These are phyloP conservation scores for Rotaria macrura DNA, from an alignment of 2,888 invertebrate species.

Conservation along the genomic window DNA sequence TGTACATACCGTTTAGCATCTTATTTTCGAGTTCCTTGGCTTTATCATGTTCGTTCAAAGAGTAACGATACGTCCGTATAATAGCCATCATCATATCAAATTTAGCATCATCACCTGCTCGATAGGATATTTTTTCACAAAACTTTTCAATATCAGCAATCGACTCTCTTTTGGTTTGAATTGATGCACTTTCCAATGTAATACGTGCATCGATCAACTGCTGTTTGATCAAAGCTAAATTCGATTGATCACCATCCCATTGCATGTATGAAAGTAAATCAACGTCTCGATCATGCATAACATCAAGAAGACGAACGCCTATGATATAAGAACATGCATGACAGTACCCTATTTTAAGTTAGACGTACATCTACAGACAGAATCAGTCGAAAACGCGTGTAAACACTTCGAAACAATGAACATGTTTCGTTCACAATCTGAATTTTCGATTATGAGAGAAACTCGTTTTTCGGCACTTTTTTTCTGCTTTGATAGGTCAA, in stretches of 20 bases:
- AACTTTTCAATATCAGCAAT: neutral
- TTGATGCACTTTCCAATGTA: neutral
- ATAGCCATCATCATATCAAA: neutral
- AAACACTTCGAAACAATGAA: too few species aligned
- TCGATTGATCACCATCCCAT: neutral
- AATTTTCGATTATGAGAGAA: too few species aligned
- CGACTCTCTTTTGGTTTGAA: neutral
- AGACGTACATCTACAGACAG: too few species aligned
- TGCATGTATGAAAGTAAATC: constrained; percentile 26
- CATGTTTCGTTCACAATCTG: too few species aligned
- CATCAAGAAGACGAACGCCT: neutral
- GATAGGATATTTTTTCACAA: neutral
- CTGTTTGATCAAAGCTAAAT: neutral
- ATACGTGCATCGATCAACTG: neutral
- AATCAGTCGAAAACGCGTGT: too few species aligned
- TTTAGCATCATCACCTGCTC: neutral
- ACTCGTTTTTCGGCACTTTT: too few species aligned
- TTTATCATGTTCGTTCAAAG: neutral
- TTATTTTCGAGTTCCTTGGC: neutral
- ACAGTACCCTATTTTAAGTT: too few species aligned
- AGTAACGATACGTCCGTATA: neutral
- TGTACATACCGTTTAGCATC: neutral
- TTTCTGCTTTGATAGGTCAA: too few species aligned
- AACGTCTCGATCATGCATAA: neutral
- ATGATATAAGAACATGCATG: too few species aligned